A percentile compares a stretch with the other conserved stretches of the same genome.
These are phyloP conservation scores for Gasteruption jaculator DNA, from an alignment of 2,888 invertebrate species.

Conservation along the genomic window DNA sequence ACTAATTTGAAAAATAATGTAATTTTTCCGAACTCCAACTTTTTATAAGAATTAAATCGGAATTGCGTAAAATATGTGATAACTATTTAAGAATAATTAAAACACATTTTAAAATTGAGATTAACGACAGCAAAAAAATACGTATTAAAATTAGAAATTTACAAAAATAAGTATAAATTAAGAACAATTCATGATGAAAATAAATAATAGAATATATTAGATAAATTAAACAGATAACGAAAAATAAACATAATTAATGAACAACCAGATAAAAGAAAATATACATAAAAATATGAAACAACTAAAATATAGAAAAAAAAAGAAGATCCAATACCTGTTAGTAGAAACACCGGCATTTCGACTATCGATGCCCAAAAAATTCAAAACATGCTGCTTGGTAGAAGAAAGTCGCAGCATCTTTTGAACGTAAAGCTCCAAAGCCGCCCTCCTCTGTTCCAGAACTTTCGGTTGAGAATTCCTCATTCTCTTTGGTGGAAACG, in stretches of 20 bases:
- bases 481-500: constrained; percentile 60
- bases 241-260: background rate
- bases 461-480: constrained; percentile 58
- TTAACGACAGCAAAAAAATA: too few species aligned
- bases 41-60: too few species aligned
- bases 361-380: constrained; percentile 50
- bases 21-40: too few species aligned
- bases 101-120: too few species aligned
- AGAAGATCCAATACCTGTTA: constrained; percentile 39
- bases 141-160: constrained; percentile 2
- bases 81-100: too few species aligned
- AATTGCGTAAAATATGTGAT: too few species aligned
- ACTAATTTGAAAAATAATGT: too few species aligned
- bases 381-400: constrained; percentile 51
- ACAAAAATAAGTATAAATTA: constrained; percentile 5
- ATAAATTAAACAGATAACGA: background rate
- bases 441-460: constrained; percentile 55
- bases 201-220: background rate
- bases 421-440: constrained; percentile 56
- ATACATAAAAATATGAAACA: background rate
- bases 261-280: background rate
- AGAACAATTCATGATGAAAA: constrained; percentile 1
- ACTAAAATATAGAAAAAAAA: background rate
- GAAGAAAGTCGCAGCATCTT: constrained; percentile 51
- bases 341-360: constrained; percentile 26